These are phyloP conservation scores for Meteorus colon DNA, from an alignment of 2,888 invertebrate genomes.

Conservation along the genomic window DNA sequence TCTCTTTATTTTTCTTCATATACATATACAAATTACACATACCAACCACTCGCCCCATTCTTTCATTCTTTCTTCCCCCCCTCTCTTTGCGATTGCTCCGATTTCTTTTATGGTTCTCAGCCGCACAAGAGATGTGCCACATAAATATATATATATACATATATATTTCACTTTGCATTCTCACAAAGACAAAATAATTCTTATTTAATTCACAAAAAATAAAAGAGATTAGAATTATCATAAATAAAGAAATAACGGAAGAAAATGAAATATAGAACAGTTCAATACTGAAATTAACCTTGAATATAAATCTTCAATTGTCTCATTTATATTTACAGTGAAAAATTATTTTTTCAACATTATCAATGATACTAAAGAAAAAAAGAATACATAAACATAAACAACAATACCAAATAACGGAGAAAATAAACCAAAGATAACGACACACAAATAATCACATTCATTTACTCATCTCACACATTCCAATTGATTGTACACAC, in stretches of 20 bases:
- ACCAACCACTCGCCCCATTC: background rate
- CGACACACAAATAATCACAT: too few relatives aligned
- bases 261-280: background rate
- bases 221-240: background rate
- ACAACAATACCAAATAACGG: background rate
- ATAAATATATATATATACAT: too few relatives aligned
- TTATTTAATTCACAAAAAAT: background rate
- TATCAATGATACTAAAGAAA: constrained; percentile 12
- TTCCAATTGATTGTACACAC: too few relatives aligned
- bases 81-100: background rate
- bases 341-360: background rate
- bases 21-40: background rate
- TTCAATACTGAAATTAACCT: background rate
- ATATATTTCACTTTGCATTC: too few relatives aligned
- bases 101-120: background rate
- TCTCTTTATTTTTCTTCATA: background rate
- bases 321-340: background rate
- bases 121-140: too few relatives aligned
- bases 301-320: background rate
- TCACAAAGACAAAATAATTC: background rate
- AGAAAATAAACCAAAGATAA: background rate
- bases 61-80: background rate
- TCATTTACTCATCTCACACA: too few relatives aligned
- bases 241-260: background rate
- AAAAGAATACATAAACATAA: background rate